A percentile compares a stretch with the other conserved stretches of the same genome.
Evolutionary conservation across 2,797 vertebrate genomes (phyloP).

Genomic region (Buphagus erythrorhynchus): DNA sequence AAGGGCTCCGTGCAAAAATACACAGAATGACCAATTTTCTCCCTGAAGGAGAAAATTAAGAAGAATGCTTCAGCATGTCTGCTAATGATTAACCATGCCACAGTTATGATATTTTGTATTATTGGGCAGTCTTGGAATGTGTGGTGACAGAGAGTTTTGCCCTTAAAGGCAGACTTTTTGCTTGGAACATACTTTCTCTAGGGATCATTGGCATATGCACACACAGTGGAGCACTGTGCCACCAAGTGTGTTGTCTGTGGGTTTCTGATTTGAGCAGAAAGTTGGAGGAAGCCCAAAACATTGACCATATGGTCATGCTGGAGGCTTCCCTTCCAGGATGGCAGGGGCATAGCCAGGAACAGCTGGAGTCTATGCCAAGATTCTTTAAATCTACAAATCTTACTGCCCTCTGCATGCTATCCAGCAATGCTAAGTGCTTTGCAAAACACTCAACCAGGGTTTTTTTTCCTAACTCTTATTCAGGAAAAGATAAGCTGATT

Average conservation of each 20-base stretch:
- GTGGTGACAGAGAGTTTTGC: not conserved
- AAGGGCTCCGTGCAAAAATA: not conserved
- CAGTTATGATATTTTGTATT: not conserved
- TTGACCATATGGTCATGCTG: not conserved
- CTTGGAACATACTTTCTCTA: not conserved
- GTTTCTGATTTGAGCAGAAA: not conserved
- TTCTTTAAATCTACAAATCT: not conserved
- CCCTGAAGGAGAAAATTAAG: not conserved
- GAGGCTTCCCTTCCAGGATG: not conserved
- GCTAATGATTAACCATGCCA: not conserved
- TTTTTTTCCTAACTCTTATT: not conserved
- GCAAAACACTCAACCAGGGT: accelerated
- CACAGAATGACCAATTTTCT: not conserved
- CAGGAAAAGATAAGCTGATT: not conserved
- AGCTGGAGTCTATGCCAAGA: not conserved
- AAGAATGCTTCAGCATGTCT: not conserved
- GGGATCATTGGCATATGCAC: not conserved
- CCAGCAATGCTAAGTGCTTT: not conserved
- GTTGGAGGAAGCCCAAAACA: not conserved
- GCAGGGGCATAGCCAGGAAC: not conserved
- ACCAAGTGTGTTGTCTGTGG: not conserved
- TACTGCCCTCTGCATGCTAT: not conserved
- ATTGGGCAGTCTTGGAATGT: not conserved
- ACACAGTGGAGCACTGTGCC: not conserved
- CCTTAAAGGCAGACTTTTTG: not conserved